phyloP scores from a whole-genome alignment of 37 sponge, comb jelly and placozoan species.

The Haliclona indistincta region DNA sequence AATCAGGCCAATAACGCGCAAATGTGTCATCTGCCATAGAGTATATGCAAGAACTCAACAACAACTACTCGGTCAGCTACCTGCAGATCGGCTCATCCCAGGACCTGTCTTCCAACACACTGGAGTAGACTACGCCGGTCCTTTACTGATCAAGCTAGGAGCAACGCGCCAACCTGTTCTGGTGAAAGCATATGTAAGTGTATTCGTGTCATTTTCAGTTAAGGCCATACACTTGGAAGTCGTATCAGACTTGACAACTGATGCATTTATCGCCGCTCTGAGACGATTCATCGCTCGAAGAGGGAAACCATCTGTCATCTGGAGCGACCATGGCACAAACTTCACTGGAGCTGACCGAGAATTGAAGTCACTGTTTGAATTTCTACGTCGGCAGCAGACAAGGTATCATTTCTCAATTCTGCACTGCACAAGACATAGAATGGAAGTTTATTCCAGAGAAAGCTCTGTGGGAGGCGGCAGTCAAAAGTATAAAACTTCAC shows the following conservation, averaged over 20 bases:
- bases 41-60: constrained; percentile 11
- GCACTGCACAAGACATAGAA: not conserved
- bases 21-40: not conserved
- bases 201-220: constrained; percentile 34
- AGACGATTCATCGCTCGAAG: constrained; percentile 14
- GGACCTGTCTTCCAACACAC: constrained; percentile 23
- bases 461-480: constrained; percentile 25
- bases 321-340: constrained; percentile 41
- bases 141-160: constrained; percentile 30
- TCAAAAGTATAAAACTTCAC: constrained; percentile 15
- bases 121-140: constrained; percentile 49
- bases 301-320: constrained; percentile 14
- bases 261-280: constrained; percentile 28
- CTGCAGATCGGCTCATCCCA: constrained; percentile 17
- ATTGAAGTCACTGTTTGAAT: constrained; percentile 6
- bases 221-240: constrained; percentile 23
- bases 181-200: constrained; percentile 28
- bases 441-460: constrained; percentile 38
- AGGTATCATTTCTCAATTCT: not conserved
- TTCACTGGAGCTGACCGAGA: constrained; percentile 37
- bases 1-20: not conserved
- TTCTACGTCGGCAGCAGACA: constrained; percentile 1
- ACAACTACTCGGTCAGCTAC: constrained; percentile 47
- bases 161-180: constrained; percentile 7
- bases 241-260: constrained; percentile 21